phyloP scores from a whole-genome alignment of 2,797 vertebrate genomes.

The Lepus townsendii region DNA sequence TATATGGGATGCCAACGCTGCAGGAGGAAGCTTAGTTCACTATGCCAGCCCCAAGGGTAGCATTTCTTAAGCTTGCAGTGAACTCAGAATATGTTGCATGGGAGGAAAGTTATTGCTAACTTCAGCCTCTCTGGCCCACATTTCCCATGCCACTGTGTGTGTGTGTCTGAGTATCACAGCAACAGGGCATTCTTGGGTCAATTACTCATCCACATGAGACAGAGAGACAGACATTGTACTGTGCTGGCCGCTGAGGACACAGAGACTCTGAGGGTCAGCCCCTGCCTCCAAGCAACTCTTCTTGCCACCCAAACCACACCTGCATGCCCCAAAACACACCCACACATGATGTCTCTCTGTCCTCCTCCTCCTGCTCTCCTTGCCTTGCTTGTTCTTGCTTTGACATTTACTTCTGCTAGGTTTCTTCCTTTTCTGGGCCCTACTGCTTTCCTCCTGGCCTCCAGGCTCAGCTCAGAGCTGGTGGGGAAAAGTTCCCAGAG shows the following conservation, averaged over 20 bases:
- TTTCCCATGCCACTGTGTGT: neutral
- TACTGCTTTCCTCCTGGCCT: neutral
- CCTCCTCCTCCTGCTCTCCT: neutral
- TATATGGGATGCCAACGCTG: too few relatives aligned
- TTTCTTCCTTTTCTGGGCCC: neutral
- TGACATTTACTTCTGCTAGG: neutral
- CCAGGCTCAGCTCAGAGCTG: neutral
- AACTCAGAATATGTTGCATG: neutral
- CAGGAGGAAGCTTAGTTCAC: too few relatives aligned
- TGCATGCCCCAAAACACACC: neutral
- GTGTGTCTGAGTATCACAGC: neutral
- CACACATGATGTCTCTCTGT: neutral
- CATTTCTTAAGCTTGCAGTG: neutral
- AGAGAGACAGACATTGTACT: neutral
- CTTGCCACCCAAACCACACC: neutral
- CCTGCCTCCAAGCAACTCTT: neutral
- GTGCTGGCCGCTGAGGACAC: neutral
- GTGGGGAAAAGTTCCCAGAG: neutral
- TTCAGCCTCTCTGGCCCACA: neutral
- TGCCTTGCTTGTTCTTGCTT: neutral
- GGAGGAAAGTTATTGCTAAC: neutral
- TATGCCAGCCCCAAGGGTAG: too few relatives aligned
- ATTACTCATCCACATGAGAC: neutral
- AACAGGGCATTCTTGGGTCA: neutral
- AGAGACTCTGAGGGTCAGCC: neutral